Conservation (phyloP, 2,888 invertebrate species). For the Eurytoma californica region DNA sequence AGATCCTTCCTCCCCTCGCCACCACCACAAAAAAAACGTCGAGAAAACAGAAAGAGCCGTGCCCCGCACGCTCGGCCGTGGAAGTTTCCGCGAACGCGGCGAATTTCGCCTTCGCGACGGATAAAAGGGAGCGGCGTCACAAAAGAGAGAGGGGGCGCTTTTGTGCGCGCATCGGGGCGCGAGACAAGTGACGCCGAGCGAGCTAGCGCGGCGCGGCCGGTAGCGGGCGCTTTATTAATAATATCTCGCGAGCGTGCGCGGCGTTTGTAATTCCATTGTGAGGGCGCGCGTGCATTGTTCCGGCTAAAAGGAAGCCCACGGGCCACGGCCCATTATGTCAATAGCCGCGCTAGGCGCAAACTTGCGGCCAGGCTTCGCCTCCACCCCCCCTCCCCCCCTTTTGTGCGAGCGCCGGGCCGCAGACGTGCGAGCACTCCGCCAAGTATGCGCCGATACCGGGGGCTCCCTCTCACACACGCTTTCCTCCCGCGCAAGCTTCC, state of each 20-base stretch:
- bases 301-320: background rate
- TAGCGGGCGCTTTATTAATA: slow-evolving; percentile 36
- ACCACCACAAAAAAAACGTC: too few relatives aligned
- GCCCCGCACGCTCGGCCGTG: too few relatives aligned
- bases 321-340: slow-evolving; percentile 25
- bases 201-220: background rate
- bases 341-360: slow-evolving; percentile 24
- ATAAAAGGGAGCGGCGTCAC: background rate
- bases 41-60: too few relatives aligned
- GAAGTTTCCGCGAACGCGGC: too few relatives aligned
- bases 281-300: slow-evolving; percentile 31
- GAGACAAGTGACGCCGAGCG: background rate
- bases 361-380: background rate
- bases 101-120: too few relatives aligned
- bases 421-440: too few relatives aligned
- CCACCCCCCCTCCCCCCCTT: background rate
- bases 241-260: slow-evolving; percentile 13
- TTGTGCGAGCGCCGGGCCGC: background rate
- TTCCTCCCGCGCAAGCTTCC: too few relatives aligned
- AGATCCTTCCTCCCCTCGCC: too few relatives aligned
- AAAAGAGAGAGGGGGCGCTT: background rate
- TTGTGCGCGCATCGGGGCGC: background rate
- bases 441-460: too few relatives aligned
- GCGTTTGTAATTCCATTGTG: slow-evolving; percentile 38
- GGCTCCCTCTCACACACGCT: too few relatives aligned